Evolutionary conservation across 2,888 invertebrate genomes (phyloP).

Genomic region (Norana najaformis): DNA sequence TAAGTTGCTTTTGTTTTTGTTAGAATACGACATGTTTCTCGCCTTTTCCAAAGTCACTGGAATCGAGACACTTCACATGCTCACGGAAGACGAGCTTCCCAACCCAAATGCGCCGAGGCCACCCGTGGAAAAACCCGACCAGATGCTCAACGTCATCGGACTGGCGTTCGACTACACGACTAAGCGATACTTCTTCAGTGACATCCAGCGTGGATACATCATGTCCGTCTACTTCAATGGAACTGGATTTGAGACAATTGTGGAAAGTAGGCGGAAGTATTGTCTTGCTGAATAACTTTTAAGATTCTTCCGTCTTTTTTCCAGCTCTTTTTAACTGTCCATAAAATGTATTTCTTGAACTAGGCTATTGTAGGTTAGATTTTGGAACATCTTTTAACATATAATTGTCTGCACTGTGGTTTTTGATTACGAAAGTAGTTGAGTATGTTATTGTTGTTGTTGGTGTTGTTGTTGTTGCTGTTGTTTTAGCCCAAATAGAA

Average conservation of each 20-base stretch:
- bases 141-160: constrained; percentile 85
- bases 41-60: constrained; percentile 80
- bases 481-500: too few species aligned
- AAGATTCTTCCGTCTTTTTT: background rate
- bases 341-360: background rate
- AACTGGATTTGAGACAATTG: constrained; percentile 72
- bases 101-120: constrained; percentile 79
- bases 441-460: too few species aligned
- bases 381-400: background rate
- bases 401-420: background rate
- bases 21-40: constrained; percentile 68
- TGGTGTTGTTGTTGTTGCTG: too few species aligned
- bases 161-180: constrained; percentile 77
- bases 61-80: constrained; percentile 79
- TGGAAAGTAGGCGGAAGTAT: constrained; percentile 35
- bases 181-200: constrained; percentile 80
- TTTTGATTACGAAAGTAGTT: too few species aligned
- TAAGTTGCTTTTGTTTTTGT: background rate
- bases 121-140: constrained; percentile 71
- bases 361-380: background rate
- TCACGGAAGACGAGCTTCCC: constrained; percentile 65
- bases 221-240: constrained; percentile 82
- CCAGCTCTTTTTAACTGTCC: background rate
- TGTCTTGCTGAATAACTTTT: background rate
- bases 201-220: constrained; percentile 83